Evolutionary conservation across 2,797 vertebrate species (phyloP), one percentile per base, ranked within the genome.

Genomic region (Florisuga fusca): DNA sequence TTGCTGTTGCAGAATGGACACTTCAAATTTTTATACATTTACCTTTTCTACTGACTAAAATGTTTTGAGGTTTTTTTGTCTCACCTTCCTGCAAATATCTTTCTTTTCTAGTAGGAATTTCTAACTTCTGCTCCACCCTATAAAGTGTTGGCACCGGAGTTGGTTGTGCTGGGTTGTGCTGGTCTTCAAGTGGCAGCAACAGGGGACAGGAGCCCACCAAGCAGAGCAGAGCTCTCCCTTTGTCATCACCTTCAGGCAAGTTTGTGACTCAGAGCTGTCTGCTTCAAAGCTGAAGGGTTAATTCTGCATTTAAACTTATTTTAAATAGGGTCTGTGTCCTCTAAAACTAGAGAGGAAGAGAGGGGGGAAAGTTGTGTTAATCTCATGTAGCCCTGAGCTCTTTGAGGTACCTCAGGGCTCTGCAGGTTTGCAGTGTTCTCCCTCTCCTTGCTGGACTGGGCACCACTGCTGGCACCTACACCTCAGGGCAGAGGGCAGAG

Each of bases 121-220:
- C 64, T 25, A 2, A 15, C 5, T 12, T 41, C 74, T 61, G 61
- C 58, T 48, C 68, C 21, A 1, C 9, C 20, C 46, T 45, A 1
- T 1, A 11, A 50, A 53, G 58, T 55, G 68, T 15, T 25, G 66
- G 38, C 14, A 12, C 55, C 4, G 58, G 14, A 43, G 61, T 0
- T 13, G 77, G 25, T 29, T 21, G 22, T 41, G 68, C 61, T n/a
- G 84, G 46, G 38, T 72, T n/a, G n/a, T n/a, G n/a, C n/a, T n/a
- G n/a, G n/a, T 36, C 36, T 2, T 2, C 3, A 0, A 43, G 67
- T 3, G 75, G 50, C 18, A 4, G 6, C 57, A 33, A 73, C 77
- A 2, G 80, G 45, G 31, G 90, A 12, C 0, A 0, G 12, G 16
- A 10, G 46, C 36, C 33, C 1, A 9, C 4, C 8, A 29, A 15